Conservation (phyloP, 2,888 invertebrate genomes). For the Eilema depressum region DNA sequence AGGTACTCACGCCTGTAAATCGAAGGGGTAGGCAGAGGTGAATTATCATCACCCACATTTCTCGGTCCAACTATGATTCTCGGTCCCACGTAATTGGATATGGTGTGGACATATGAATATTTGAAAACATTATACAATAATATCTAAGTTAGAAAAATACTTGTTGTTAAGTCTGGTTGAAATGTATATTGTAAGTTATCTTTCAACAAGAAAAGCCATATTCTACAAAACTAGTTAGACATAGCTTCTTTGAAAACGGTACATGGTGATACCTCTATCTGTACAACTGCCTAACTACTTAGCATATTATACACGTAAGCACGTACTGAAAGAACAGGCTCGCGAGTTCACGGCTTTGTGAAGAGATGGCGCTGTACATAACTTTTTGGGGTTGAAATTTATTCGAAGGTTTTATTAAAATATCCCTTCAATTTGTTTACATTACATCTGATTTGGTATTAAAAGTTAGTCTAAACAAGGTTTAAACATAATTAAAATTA, state of each 20-base stretch:
- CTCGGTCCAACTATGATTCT: too few relatives aligned
- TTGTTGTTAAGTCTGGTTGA: background rate
- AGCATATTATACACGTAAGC: conserved; percentile 37
- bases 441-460: too few relatives aligned
- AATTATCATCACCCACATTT: too few relatives aligned
- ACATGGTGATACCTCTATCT: conserved; percentile 71
- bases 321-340: conserved; percentile 36
- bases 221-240: conserved; percentile 13
- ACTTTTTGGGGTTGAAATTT: conserved; percentile 4
- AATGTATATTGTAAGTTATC: background rate
- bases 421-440: too few relatives aligned
- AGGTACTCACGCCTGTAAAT: too few relatives aligned
- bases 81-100: too few relatives aligned
- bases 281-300: conserved; percentile 65
- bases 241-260: conserved; percentile 35
- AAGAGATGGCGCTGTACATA: conserved; percentile 54
- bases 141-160: too few relatives aligned
- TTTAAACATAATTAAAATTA: too few relatives aligned
- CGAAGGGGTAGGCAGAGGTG: too few relatives aligned
- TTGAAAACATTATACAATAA: too few relatives aligned
- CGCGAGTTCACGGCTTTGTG: conserved; percentile 37
- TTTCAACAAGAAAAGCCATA: background rate
- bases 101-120: too few relatives aligned
- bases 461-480: too few relatives aligned
- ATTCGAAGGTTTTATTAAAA: background rate